Evolutionary conservation across 2,797 vertebrate genomes (phyloP), one percentile per base, ranked within the genome.

Genomic region (Girardinus metallicus): DNA sequence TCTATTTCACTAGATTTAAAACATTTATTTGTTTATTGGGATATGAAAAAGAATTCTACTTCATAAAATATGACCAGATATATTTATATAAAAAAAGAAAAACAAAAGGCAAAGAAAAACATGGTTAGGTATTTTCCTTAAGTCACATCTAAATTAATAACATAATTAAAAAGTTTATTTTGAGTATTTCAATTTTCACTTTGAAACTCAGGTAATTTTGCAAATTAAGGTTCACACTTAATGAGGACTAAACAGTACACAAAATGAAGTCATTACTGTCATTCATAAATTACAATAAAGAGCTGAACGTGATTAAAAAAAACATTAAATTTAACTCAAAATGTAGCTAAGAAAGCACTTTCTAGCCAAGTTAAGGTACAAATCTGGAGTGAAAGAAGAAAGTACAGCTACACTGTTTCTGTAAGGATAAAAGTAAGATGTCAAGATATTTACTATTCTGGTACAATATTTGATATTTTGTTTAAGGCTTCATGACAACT

Each of bases 391-490:
- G 64, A 86, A 89, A 87, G 76, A 86, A 71, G 53, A 75, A 89
- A 85, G 84, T 86, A 84, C 85, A 85, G 81, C 78, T 78, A 81
- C 78, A 44, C 77, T 82, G 74, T 86, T 88, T 88, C 70, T 73
- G 46, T 53, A 73, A 75, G 70, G 21, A 57, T 75, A 75, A 76
- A 82, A 75, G 18, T 18, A 79, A 80, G 77, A 47, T 68, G 73
- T 23, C 18, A 2, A 53, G 23, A 83, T 43, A 43, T 9, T 43
- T 43, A 43, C 41, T 43, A 43, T 43, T 43, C 12, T 83, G 74
- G 13, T n/a, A 76, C 16, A 36, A 87, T 64, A 8, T 26, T 62
- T 78, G 72, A 57, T 31, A 79, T 31, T 55, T 79, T 31, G 78
- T n/a, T 76, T 44, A 41, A 86, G 39, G 75, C 75, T 74, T 21